A percentile compares a stretch with the other conserved stretches of the same genome.
These are phyloP conservation scores for Auanema sp. DNA, from an alignment of 2,888 invertebrate species.

Conservation along the genomic window DNA sequence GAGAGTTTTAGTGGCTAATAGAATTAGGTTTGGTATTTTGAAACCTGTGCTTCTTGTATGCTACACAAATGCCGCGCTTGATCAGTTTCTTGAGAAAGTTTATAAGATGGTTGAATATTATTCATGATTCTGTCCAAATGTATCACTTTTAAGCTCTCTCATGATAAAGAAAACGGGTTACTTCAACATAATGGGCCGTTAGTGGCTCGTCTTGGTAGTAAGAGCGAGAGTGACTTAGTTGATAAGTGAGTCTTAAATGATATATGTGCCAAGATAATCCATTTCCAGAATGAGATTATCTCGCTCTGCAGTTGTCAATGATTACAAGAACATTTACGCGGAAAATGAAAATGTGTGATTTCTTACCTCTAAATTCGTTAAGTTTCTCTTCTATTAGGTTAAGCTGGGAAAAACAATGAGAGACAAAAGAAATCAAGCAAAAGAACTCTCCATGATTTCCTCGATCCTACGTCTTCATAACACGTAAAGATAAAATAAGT, in stretches of 20 bases:
- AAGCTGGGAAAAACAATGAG: no score
- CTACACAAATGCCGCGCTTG: slow-evolving; percentile 83
- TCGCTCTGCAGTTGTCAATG: background rate
- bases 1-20: slow-evolving; percentile 42
- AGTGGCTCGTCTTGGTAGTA: slow-evolving; percentile 22
- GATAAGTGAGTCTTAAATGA: slow-evolving; percentile 2
- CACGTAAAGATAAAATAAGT: no score
- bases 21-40: slow-evolving; percentile 29
- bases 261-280: no score
- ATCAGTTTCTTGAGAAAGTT: slow-evolving; percentile 79
- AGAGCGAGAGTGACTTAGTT: slow-evolving; percentile 20
- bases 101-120: slow-evolving; percentile 19
- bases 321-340: slow-evolving; percentile 2
- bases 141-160: background rate
- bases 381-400: no score
- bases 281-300: slow-evolving; percentile 1
- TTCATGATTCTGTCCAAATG: slow-evolving; percentile 9
- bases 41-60: slow-evolving; percentile 78
- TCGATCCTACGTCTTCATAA: no score
- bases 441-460: no score
- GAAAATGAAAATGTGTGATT: slow-evolving; percentile 8
- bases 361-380: no score
- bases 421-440: no score
- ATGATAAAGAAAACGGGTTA: background rate
- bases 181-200: slow-evolving; percentile 14